Percentiles rank a stretch among this genome's conserved stretches.
Evolutionary conservation across 1,140 invertebrate genomes (phyloP).

Genomic region (Ganaspis sp.): DNA sequence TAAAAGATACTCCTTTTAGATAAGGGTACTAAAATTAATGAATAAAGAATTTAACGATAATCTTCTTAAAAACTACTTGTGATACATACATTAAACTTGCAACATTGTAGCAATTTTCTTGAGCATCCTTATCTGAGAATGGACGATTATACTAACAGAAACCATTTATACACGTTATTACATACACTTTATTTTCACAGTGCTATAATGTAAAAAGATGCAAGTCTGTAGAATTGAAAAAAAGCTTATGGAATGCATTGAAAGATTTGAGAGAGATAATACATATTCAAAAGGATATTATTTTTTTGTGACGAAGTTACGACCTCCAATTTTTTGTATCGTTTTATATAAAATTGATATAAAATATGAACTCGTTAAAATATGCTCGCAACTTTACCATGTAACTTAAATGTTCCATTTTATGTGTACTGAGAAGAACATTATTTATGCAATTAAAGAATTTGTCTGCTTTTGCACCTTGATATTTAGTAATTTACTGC

Average conservation of each 20-base stretch:
- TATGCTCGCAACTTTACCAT: background rate
- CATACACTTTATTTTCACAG: background rate
- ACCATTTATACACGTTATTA: slow-evolving; percentile 14
- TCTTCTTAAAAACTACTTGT: background rate
- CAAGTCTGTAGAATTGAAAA: background rate
- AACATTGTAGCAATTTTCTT: slow-evolving; percentile 12
- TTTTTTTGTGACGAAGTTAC: too few relatives aligned
- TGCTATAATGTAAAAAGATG: too few relatives aligned
- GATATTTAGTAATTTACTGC: background rate
- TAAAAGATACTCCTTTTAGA: background rate
- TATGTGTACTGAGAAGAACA: too few relatives aligned
- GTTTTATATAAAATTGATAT: too few relatives aligned
- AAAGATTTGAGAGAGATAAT: too few relatives aligned
- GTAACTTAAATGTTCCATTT: background rate
- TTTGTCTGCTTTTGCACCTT: background rate
- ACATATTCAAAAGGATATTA: too few relatives aligned
- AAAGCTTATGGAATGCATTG: background rate
- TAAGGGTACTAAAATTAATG: slow-evolving; percentile 1
- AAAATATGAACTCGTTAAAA: background rate
- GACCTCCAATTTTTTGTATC: too few relatives aligned
- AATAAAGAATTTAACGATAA: background rate
- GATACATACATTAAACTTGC: slow-evolving; percentile 9
- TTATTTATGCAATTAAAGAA: background rate
- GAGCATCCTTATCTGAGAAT: background rate
- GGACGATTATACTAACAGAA: slow-evolving; percentile 33